Percentiles rank a stretch among this genome's conserved stretches.
phyloP scores from a whole-genome alignment of 2,113 vertebrate species.

The Istiophorus platypterus region DNA sequence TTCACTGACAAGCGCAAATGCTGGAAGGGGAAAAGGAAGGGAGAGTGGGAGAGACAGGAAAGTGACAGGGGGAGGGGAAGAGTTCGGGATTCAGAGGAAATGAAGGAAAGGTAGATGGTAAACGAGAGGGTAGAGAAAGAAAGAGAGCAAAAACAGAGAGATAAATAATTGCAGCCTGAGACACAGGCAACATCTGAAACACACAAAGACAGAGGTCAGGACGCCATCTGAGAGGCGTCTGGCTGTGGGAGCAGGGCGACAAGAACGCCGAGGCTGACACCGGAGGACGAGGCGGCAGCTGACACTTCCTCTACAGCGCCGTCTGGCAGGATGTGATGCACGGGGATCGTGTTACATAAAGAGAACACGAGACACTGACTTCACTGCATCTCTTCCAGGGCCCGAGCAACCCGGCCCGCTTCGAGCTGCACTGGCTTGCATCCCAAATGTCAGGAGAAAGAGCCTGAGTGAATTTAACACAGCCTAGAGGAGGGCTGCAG shows the following conservation, averaged over 20 bases:
- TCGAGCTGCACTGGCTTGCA: constrained; percentile 17
- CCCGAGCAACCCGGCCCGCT: constrained; percentile 11
- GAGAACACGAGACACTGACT: constrained; percentile 39
- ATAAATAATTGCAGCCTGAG: constrained; percentile 7
- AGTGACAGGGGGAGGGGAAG: neutral
- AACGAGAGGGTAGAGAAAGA: neutral
- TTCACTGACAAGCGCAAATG: constrained; percentile 97
- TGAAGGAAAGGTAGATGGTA: neutral
- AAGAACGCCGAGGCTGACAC: constrained; percentile 63
- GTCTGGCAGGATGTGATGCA: constrained; percentile 72
- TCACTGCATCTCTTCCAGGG: constrained; percentile 57
- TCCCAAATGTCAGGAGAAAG: constrained; percentile 21
- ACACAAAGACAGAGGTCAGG: constrained; percentile 54
- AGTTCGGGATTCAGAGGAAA: neutral
- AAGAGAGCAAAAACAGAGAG: neutral
- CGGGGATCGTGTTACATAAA: constrained; percentile 63
- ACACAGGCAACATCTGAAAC: constrained; percentile 33
- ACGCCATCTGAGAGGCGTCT: constrained; percentile 50
- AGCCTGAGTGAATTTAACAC: neutral
- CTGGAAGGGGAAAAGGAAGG: constrained; percentile 72
- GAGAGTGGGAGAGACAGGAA: neutral
- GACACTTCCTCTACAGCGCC: constrained; percentile 64
- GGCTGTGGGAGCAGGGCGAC: constrained; percentile 38
- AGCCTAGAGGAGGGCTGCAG: constrained; percentile 7
- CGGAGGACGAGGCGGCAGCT: constrained; percentile 71